phyloP scores from a whole-genome alignment of 2,113 vertebrate genomes.

The Erythrocebus patas region DNA sequence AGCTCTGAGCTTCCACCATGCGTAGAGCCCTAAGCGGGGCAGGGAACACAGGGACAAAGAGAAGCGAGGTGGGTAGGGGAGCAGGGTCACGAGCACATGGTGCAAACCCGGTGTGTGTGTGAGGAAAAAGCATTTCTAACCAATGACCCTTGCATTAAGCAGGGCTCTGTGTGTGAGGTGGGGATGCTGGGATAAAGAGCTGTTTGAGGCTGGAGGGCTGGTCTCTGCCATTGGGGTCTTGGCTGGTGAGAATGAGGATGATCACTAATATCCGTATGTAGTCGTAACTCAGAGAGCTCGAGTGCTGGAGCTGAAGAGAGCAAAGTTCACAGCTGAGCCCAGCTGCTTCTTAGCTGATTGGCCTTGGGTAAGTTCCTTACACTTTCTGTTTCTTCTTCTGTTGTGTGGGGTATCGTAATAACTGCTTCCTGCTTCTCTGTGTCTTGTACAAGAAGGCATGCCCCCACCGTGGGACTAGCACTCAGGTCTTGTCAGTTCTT shows the following conservation, averaged over 20 bases:
- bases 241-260: not conserved
- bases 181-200: not conserved
- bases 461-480: not conserved
- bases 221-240: not conserved
- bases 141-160: not conserved
- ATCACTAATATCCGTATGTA: rapidly evolving
- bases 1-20: not conserved
- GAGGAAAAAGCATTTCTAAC: not conserved
- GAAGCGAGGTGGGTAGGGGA: not conserved
- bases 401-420: rapidly evolving
- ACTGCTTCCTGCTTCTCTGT: not conserved
- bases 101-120: not conserved
- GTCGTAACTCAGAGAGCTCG: not conserved
- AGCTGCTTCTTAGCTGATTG: not conserved
- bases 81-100: too few species aligned
- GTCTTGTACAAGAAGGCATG: not conserved
- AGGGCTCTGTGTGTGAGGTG: not conserved
- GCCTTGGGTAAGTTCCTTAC: not conserved
- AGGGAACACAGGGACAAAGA: not conserved
- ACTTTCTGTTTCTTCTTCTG: not conserved
- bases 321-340: not conserved
- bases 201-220: not conserved
- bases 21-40: not conserved
- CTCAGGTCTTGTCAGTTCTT: not conserved
- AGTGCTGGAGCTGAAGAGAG: not conserved